Percentiles rank a stretch among this genome's conserved stretches.
These are phyloP conservation scores for Pachliopta kotzebuea DNA, from an alignment of 2,888 invertebrate species.

Conservation along the genomic window DNA sequence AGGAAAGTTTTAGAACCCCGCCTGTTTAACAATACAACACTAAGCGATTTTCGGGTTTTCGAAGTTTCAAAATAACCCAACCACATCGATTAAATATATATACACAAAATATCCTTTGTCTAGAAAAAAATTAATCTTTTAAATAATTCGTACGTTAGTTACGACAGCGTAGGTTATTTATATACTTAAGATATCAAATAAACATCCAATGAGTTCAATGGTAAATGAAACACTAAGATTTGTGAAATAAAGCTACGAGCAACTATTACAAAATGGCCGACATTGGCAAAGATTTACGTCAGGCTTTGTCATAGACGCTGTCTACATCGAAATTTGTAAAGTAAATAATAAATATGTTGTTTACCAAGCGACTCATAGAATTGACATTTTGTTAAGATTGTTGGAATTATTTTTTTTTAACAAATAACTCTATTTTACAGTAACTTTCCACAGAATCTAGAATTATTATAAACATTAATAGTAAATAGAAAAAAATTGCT, in stretches of 20 bases:
- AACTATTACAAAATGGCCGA: constrained; percentile 19
- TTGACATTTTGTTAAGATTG: background rate
- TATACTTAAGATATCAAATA: background rate
- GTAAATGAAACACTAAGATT: constrained; percentile 10
- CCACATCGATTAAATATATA: too few relatives aligned
- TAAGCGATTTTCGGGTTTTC: too few relatives aligned
- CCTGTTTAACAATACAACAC: too few relatives aligned
- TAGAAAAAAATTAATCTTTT: too few relatives aligned
- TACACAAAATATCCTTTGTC: too few relatives aligned
- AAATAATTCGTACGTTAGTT: too few relatives aligned
- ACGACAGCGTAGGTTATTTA: background rate
- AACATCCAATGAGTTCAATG: background rate
- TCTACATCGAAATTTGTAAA: background rate
- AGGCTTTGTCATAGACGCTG: background rate
- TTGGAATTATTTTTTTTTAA: background rate
- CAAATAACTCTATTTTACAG: too few relatives aligned
- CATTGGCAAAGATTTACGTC: constrained; percentile 11
- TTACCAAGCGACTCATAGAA: background rate
- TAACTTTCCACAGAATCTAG: too few relatives aligned
- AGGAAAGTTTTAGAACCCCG: too few relatives aligned
- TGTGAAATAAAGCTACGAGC: constrained; percentile 9
- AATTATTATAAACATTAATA: too few relatives aligned
- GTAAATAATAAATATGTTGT: background rate
- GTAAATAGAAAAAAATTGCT: too few relatives aligned
- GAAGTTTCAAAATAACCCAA: too few relatives aligned